Conservation (phyloP, 2,113 vertebrate genomes). For the Myotis yumanensis region DNA sequence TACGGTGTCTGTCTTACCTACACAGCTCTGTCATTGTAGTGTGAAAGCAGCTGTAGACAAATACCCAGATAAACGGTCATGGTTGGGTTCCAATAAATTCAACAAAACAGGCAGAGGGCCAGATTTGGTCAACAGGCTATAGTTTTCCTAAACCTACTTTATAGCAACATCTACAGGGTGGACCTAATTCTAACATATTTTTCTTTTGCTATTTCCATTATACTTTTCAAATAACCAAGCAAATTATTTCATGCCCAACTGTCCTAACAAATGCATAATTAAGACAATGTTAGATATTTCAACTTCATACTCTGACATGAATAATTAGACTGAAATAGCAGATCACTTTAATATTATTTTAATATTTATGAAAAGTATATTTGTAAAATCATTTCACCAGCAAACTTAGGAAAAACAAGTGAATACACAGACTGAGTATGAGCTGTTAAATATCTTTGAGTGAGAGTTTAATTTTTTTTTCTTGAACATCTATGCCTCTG, state of each 20-base stretch:
- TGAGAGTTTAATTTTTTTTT: neutral
- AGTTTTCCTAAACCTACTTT: neutral
- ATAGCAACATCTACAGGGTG: neutral
- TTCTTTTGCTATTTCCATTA: neutral
- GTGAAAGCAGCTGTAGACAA: neutral
- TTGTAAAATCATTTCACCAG: neutral
- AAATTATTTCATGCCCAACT: slow-evolving; percentile 2
- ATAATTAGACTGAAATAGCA: neutral
- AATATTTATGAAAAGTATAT: neutral
- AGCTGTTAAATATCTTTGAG: neutral
- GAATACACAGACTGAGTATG: neutral
- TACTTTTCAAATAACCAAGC: neutral
- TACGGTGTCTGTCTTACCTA: neutral
- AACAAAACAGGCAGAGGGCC: neutral
- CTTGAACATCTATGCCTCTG: neutral
- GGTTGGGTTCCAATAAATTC: neutral
- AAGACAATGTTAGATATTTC: neutral
- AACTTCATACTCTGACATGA: slow-evolving; percentile 12
- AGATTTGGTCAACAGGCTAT: neutral
- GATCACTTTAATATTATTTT: neutral
- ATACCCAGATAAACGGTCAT: neutral
- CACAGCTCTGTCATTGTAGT: neutral
- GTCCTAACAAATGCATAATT: neutral
- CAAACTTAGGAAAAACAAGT: neutral
- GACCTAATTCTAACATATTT: neutral